phyloP scores from a whole-genome alignment of 2,113 vertebrate species.

The Microcebus lehilahytsara region DNA sequence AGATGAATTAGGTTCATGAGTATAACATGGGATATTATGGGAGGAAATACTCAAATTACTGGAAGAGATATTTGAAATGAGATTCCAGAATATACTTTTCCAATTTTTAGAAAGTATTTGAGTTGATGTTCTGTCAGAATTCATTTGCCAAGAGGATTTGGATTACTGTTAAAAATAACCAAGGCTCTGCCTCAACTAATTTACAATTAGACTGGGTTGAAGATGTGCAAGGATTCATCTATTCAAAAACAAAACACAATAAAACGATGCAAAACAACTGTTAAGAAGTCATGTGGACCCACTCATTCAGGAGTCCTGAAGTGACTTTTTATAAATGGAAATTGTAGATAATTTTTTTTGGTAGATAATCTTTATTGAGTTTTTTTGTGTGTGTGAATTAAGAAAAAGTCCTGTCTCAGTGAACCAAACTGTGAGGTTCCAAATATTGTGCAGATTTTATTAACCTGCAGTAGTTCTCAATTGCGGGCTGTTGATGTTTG shows the following conservation, averaged over 20 bases:
- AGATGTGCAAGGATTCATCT: neutral
- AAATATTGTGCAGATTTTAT: neutral
- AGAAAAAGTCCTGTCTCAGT: neutral
- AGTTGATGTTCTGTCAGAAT: neutral
- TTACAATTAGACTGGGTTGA: neutral
- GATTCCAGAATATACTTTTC: neutral
- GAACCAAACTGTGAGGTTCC: neutral
- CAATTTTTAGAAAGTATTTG: neutral
- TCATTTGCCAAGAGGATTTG: constrained; percentile 6
- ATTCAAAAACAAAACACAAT: neutral
- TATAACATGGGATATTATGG: neutral
- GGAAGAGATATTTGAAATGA: neutral
- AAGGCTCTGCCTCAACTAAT: neutral
- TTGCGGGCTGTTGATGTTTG: neutral
- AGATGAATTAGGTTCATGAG: neutral
- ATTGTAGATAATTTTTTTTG: neutral
- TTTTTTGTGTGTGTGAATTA: neutral
- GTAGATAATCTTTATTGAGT: neutral
- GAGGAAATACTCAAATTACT: neutral
- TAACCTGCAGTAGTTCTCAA: neutral
- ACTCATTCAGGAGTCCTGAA: neutral
- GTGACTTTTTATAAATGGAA: neutral
- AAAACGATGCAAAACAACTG: neutral
- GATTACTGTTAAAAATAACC: neutral
- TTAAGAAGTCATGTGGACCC: neutral